Percentiles rank a stretch among this genome's conserved stretches.
These are phyloP conservation scores for Netelia fuscicornis DNA, from an alignment of 2,888 invertebrate species.

Conservation along the genomic window DNA sequence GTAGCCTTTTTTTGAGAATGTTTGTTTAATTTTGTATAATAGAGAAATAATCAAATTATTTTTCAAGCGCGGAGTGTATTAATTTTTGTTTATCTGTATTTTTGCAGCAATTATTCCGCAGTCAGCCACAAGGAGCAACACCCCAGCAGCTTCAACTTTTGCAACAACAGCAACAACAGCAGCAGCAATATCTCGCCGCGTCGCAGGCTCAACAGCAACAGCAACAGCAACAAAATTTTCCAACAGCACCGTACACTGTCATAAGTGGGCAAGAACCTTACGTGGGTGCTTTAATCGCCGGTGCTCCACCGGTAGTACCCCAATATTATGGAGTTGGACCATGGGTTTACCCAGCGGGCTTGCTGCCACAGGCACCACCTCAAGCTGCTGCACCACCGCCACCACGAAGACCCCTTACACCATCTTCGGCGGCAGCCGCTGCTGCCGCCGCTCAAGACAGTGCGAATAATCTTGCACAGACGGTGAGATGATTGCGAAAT, in stretches of 20 bases:
- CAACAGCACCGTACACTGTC: constrained; percentile 94
- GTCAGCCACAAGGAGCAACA: constrained; percentile 89
- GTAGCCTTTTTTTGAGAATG: neutral
- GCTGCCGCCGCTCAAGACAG: constrained; percentile 87
- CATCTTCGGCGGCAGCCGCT: constrained; percentile 89
- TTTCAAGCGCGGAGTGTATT: neutral
- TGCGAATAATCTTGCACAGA: constrained; percentile 85
- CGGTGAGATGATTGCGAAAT: constrained; percentile 74
- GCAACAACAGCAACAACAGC: constrained; percentile 88
- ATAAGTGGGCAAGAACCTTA: constrained; percentile 94
- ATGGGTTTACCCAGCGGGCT: constrained; percentile 96
- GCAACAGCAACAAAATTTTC: constrained; percentile 93
- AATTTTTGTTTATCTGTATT: constrained; percentile 51
- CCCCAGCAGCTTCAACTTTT: constrained; percentile 89
- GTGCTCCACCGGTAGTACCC: constrained; percentile 89
- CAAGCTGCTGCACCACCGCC: constrained; percentile 87
- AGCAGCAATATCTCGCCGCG: constrained; percentile 87
- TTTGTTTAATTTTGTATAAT: neutral
- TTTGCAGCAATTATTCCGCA: constrained; percentile 95
- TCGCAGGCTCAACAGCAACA: constrained; percentile 91
- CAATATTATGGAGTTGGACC: constrained; percentile 97
- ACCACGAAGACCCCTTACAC: constrained; percentile 91
- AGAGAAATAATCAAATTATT: neutral
- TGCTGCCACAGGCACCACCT: constrained; percentile 88
- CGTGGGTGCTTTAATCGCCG: constrained; percentile 92